A percentile compares a stretch with the other conserved stretches of the same genome.
phyloP scores from a whole-genome alignment of 2,797 vertebrate species.

The Scarus forsteni region DNA sequence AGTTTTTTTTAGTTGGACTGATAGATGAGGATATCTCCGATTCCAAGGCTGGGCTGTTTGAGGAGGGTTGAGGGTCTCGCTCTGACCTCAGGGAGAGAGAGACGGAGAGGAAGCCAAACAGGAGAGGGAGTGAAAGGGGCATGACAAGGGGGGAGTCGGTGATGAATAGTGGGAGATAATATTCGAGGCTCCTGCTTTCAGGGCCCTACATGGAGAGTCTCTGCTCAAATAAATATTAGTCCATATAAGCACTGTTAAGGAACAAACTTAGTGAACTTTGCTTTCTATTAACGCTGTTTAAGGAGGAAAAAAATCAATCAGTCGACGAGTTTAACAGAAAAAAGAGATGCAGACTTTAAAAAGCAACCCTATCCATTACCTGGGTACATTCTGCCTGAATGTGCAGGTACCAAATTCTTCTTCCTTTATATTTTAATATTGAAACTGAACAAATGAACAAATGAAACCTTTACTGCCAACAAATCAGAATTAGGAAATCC shows the following conservation, averaged over 20 bases:
- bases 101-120: slow-evolving; percentile 46
- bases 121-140: slow-evolving; percentile 39
- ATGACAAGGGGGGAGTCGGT: slow-evolving; percentile 29
- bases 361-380: too few relatives aligned
- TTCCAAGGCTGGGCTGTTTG: slow-evolving; percentile 41
- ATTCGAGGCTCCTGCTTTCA: slow-evolving; percentile 14
- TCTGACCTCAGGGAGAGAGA: slow-evolving; percentile 49
- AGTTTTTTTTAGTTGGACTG: slow-evolving; percentile 35
- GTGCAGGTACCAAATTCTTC: too few relatives aligned
- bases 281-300: too few relatives aligned
- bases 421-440: too few relatives aligned
- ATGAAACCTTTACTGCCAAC: too few relatives aligned
- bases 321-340: background rate
- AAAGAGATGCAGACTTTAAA: too few relatives aligned
- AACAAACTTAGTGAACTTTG: background rate
- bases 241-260: background rate
- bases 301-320: background rate
- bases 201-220: slow-evolving; percentile 11
- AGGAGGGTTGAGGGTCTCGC: slow-evolving; percentile 3
- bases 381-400: too few relatives aligned
- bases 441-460: too few relatives aligned
- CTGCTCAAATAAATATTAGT: slow-evolving; percentile 1
- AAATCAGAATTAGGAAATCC: too few relatives aligned
- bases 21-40: slow-evolving; percentile 45
- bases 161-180: slow-evolving; percentile 47